phyloP scores from a whole-genome alignment of 2,113 vertebrate species.

The Mystacornis crossleyi region DNA sequence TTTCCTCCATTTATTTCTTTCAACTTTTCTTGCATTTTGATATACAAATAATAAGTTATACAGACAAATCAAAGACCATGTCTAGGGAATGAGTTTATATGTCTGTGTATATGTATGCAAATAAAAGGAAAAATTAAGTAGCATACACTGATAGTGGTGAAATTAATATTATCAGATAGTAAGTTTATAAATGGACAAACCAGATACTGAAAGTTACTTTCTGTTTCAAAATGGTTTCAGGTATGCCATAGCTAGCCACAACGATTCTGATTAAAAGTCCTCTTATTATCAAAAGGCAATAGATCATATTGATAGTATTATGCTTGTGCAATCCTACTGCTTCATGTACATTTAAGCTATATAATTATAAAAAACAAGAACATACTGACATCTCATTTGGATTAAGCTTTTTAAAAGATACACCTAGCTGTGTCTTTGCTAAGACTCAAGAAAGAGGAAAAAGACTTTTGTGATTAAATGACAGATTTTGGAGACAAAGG shows the following conservation, averaged over 20 bases:
- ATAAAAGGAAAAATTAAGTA: background rate
- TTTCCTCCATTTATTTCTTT: background rate
- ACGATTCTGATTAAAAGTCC: background rate
- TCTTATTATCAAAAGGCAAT: background rate
- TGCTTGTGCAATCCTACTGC: background rate
- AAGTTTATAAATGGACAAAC: background rate
- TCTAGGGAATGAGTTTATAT: background rate
- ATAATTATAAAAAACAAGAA: background rate
- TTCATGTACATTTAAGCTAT: background rate
- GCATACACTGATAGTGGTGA: background rate
- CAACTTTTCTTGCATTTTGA: background rate
- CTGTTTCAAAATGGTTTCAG: background rate
- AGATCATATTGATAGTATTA: background rate
- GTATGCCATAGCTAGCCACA: background rate
- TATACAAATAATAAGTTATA: background rate
- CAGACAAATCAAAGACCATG: background rate
- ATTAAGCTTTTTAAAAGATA: background rate
- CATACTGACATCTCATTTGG: background rate
- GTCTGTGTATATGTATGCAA: background rate
- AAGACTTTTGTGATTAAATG: background rate
- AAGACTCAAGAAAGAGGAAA: background rate
- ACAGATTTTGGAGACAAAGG: background rate
- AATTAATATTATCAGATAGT: background rate
- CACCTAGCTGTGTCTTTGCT: background rate
- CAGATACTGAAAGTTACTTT: background rate